A percentile compares a stretch with the other conserved stretches of the same genome.
Conservation (phyloP, 2,888 invertebrate genomes). For the Eumerus sabulonum region DNA sequence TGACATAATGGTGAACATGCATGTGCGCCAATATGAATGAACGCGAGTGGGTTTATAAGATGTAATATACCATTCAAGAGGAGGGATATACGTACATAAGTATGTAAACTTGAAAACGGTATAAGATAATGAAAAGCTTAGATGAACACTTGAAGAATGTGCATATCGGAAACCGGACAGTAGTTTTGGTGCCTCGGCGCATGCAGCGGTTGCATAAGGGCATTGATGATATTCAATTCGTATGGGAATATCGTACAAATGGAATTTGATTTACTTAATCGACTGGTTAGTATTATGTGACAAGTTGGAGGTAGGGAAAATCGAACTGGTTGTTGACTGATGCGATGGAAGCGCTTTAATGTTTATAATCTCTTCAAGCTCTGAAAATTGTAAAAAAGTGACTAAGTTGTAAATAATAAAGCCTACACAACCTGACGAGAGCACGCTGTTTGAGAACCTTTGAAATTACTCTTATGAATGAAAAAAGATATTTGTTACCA, state of each 20-base stretch:
- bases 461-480: too few species aligned
- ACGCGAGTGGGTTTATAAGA: slow-evolving; percentile 22
- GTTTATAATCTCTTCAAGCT: too few species aligned
- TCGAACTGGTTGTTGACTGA: too few species aligned
- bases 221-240: slow-evolving; percentile 38
- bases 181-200: slow-evolving; percentile 21
- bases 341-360: too few species aligned
- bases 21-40: background rate
- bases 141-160: slow-evolving; percentile 37
- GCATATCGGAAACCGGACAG: slow-evolving; percentile 23
- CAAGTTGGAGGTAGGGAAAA: slow-evolving; percentile 24
- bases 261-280: slow-evolving; percentile 62
- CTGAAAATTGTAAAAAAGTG: too few species aligned
- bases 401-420: too few species aligned
- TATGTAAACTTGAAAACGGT: slow-evolving; percentile 41
- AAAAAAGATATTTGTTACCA: too few species aligned
- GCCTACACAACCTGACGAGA: too few species aligned
- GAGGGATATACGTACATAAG: too few species aligned
- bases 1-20: slow-evolving; percentile 30
- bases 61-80: slow-evolving; percentile 31
- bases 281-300: slow-evolving; percentile 48
- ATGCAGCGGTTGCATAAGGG: slow-evolving; percentile 46
- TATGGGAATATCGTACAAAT: slow-evolving; percentile 41
- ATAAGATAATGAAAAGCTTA: background rate
- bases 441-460: too few species aligned